phyloP scores from a whole-genome alignment of 2,113 vertebrate genomes.

The Chloroceryle aenea region DNA sequence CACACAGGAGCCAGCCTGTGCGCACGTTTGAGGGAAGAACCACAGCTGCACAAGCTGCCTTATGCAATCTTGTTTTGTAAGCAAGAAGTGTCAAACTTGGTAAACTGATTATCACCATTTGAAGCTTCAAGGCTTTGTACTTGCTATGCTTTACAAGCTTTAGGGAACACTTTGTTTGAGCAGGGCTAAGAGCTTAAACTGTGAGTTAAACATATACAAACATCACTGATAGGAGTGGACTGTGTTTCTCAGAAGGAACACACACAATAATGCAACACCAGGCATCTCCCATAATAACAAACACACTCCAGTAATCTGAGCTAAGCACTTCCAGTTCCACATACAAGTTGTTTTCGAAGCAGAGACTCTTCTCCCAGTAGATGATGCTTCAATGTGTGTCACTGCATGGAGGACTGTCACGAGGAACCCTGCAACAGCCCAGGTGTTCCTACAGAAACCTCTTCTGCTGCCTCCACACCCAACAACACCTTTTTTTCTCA shows the following conservation, averaged over 20 bases:
- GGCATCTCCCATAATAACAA: not conserved
- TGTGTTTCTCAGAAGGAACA: not conserved
- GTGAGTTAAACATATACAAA: not conserved
- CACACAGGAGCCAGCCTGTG: rapidly evolving
- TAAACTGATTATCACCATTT: not conserved
- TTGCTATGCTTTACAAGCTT: not conserved
- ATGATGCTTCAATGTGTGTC: rapidly evolving
- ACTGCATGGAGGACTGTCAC: rapidly evolving
- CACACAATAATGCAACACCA: not conserved
- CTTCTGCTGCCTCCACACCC: not conserved
- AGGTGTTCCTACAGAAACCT: rapidly evolving
- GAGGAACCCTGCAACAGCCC: rapidly evolving
- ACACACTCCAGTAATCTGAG: not conserved
- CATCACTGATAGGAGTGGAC: not conserved
- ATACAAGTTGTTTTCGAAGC: not conserved
- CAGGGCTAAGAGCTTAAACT: not conserved
- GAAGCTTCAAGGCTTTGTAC: not conserved
- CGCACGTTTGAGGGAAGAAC: rapidly evolving
- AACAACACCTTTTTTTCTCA: rapidly evolving
- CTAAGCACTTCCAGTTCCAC: not conserved
- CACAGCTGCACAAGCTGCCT: rapidly evolving
- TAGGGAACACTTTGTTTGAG: not conserved
- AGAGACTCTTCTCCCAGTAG: not conserved
- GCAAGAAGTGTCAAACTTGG: not conserved
- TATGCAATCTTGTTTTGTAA: not conserved